phyloP scores from a whole-genome alignment of 2,113 vertebrate species.

The Zosterops hypoxanthus region DNA sequence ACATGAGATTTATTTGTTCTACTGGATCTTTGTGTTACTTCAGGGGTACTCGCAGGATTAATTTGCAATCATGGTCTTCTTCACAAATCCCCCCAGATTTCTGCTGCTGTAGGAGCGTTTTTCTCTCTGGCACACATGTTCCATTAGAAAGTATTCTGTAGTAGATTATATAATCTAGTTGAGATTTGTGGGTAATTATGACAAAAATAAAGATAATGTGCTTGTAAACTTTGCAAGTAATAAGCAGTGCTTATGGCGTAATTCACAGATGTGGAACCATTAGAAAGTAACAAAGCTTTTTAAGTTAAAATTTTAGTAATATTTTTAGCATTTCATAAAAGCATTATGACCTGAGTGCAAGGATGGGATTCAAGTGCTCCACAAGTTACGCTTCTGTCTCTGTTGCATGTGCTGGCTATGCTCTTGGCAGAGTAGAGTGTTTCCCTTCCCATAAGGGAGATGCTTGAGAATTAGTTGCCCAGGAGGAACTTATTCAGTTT shows the following conservation, averaged over 20 bases:
- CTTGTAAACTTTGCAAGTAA: background rate
- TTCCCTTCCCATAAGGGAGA: background rate
- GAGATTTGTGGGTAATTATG: background rate
- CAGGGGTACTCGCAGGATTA: background rate
- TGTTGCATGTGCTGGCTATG: accelerated
- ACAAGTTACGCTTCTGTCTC: background rate
- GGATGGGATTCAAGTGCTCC: background rate
- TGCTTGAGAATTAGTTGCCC: background rate
- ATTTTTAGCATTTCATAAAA: background rate
- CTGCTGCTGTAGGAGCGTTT: background rate
- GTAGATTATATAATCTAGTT: background rate
- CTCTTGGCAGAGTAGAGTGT: accelerated
- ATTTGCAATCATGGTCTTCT: background rate
- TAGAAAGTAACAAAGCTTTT: background rate
- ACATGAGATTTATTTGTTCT: background rate
- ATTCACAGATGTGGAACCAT: background rate
- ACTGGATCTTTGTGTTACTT: background rate
- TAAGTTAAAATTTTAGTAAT: background rate
- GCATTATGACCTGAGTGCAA: background rate
- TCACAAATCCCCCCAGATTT: background rate
- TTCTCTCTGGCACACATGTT: background rate
- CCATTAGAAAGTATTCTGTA: background rate
- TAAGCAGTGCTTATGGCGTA: background rate
- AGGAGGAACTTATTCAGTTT: background rate
- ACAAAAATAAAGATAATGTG: background rate